These are phyloP conservation scores for Danio kyathit DNA, from an alignment of 2,797 vertebrate genomes.

Conservation along the genomic window DNA sequence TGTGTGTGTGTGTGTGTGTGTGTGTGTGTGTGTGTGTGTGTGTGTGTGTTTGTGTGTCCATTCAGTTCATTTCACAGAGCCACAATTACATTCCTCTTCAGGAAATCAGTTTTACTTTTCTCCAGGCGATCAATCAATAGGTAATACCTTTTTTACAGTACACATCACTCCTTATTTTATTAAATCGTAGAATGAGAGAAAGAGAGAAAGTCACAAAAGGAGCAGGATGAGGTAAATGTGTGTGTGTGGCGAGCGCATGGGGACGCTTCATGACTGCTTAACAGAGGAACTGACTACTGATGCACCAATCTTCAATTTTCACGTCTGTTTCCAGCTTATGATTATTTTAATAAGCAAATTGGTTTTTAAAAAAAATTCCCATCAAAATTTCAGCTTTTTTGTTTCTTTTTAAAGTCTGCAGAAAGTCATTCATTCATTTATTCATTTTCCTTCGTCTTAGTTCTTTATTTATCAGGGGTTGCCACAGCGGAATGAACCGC, in stretches of 20 bases:
- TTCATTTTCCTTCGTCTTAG: too few species aligned
- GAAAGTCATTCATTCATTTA: too few species aligned
- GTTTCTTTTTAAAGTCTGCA: too few species aligned
- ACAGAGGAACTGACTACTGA: constrained; percentile 41
- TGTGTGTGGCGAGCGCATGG: constrained; percentile 12
- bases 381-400: too few species aligned
- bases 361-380: too few species aligned
- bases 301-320: too few species aligned
- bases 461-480: too few species aligned
- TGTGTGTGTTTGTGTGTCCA: constrained; percentile 25
- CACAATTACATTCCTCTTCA: constrained; percentile 24
- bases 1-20: constrained; percentile 48
- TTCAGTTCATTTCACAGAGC: not conserved
- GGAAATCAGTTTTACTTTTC: constrained; percentile 47
- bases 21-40: constrained; percentile 28
- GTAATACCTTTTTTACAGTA: constrained; percentile 31
- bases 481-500: too few species aligned
- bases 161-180: constrained; percentile 31
- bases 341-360: too few species aligned
- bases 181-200: constrained; percentile 20
- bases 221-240: not conserved
- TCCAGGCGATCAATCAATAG: constrained; percentile 58
- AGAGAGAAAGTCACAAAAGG: constrained; percentile 11
- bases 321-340: too few species aligned
- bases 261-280: constrained; percentile 44